Evolutionary conservation across 2,797 vertebrate species (phyloP).

Genomic region (Spea hammondii): DNA sequence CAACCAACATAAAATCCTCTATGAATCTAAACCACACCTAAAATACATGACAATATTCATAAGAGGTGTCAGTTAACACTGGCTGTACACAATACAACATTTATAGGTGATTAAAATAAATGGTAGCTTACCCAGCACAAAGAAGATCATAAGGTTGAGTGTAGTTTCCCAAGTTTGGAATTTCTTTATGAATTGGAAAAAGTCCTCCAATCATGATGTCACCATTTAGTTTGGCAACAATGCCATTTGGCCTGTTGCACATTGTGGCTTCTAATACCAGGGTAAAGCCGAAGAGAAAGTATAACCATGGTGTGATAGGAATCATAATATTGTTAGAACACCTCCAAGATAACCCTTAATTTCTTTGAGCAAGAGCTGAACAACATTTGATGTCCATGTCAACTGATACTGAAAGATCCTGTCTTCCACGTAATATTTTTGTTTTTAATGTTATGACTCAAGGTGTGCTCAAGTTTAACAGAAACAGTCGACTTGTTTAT

Average conservation of each 20-base stretch:
- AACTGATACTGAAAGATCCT: background rate
- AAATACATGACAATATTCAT: too few relatives aligned
- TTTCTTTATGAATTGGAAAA: slow-evolving; percentile 25
- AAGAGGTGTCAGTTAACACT: too few relatives aligned
- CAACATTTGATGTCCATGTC: background rate
- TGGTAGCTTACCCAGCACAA: slow-evolving; percentile 40
- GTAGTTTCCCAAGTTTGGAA: slow-evolving; percentile 2
- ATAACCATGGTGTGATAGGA: background rate
- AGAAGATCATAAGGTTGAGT: background rate
- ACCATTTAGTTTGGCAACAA: slow-evolving; percentile 8
- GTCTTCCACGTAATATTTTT: background rate
- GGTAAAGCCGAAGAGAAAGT: background rate
- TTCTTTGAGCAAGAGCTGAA: background rate
- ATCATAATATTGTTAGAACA: background rate
- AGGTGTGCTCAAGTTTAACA: background rate
- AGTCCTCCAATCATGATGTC: slow-evolving; percentile 38
- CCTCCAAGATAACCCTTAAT: background rate
- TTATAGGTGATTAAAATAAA: too few relatives aligned
- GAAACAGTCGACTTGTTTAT: background rate
- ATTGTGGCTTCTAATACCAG: background rate
- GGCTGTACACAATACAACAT: too few relatives aligned
- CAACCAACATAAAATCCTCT: too few relatives aligned
- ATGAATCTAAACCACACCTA: too few relatives aligned
- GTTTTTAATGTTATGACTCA: background rate
- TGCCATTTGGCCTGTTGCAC: background rate